Conservation (phyloP, 2,113 vertebrate genomes). For the Elachura formosa region DNA sequence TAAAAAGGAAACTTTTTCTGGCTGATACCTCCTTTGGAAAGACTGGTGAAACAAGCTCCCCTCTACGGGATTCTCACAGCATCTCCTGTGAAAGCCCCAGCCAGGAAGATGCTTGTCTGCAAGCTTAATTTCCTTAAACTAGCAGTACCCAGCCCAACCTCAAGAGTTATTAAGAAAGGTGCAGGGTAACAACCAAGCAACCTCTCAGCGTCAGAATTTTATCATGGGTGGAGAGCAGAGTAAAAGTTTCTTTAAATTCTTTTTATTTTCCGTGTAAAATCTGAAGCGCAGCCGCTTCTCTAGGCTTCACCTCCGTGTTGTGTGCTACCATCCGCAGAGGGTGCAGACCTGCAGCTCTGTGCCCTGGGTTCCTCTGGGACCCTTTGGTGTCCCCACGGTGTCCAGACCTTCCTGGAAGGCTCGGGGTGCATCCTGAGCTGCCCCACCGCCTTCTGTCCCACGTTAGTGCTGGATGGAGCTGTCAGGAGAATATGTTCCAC, state of each 20-base stretch:
- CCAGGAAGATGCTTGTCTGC: background rate
- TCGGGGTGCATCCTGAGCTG: background rate
- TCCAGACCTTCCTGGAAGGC: too few species aligned
- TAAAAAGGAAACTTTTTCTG: background rate
- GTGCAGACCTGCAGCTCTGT: background rate
- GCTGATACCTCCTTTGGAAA: background rate
- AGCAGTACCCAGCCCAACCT: background rate
- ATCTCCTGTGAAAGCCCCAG: background rate
- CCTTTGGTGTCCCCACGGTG: too few species aligned
- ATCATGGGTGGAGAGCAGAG: background rate
- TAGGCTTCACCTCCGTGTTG: background rate
- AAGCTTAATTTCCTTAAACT: background rate
- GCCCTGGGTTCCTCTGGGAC: background rate
- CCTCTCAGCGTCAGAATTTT: background rate
- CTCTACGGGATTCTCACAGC: background rate
- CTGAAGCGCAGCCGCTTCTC: background rate
- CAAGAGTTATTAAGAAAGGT: background rate
- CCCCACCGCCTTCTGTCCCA: background rate
- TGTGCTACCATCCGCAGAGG: background rate
- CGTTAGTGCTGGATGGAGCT: background rate
- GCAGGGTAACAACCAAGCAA: background rate
- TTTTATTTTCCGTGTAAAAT: background rate
- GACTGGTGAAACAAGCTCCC: background rate
- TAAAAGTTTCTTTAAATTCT: background rate
- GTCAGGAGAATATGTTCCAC: conserved; percentile 30